phyloP scores from a whole-genome alignment of 2,888 invertebrate species.

The Carcina quercana region DNA sequence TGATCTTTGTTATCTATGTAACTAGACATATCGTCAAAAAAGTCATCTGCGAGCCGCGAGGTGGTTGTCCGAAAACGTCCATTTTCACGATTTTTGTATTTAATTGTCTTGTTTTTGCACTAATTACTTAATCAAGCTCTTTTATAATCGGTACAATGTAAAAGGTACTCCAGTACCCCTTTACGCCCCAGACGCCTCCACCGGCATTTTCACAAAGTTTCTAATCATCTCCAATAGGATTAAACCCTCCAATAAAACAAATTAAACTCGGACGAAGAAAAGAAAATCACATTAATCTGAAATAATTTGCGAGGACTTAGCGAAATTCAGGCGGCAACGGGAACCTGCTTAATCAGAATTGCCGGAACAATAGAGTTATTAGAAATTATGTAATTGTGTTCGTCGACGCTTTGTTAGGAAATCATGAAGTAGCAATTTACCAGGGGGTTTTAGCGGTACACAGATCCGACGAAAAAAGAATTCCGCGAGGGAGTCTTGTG shows the following conservation, averaged over 20 bases:
- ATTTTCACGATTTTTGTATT: too few species aligned
- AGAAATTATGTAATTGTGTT: constrained; percentile 60
- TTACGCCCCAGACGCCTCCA: neutral
- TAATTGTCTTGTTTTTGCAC: too few species aligned
- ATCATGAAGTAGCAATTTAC: too few species aligned
- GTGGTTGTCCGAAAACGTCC: too few species aligned
- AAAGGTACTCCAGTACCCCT: neutral
- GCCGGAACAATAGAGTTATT: constrained; percentile 57
- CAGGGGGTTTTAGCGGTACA: too few species aligned
- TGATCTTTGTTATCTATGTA: too few species aligned
- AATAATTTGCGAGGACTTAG: constrained; percentile 36
- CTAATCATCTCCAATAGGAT: constrained; percentile 21
- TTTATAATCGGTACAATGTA: neutral
- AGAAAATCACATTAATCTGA: constrained; percentile 39
- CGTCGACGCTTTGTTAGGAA: constrained; percentile 23
- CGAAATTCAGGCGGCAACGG: constrained; percentile 32
- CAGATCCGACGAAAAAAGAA: too few species aligned
- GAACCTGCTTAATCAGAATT: constrained; percentile 53
- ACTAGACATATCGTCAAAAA: too few species aligned
- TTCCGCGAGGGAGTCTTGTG: too few species aligned
- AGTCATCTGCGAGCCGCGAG: too few species aligned
- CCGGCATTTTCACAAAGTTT: constrained; percentile 2
- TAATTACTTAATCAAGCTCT: too few species aligned
- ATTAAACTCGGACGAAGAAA: constrained; percentile 32
- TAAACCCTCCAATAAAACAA: constrained; percentile 24